Evolutionary conservation across 2,797 vertebrate genomes (phyloP).

Genomic region (Diplodus puntazzo): DNA sequence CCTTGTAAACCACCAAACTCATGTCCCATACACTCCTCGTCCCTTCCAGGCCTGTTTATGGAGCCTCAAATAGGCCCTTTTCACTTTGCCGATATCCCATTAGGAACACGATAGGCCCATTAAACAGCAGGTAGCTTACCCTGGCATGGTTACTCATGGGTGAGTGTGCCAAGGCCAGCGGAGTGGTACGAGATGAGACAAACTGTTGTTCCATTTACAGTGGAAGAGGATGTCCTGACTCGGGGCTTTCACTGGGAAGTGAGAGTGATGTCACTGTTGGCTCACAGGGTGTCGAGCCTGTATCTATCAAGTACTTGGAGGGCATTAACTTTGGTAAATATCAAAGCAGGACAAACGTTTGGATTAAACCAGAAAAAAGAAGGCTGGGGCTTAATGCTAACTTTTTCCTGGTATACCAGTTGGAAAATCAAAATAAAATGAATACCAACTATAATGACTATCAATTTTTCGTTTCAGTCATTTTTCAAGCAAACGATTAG

Average conservation of each 20-base stretch:
- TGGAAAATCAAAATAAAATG: too few relatives aligned
- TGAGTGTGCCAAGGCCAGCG: conserved; percentile 54
- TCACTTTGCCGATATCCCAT: conserved; percentile 39
- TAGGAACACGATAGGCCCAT: conserved; percentile 59
- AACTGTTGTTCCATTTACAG: conserved; percentile 56
- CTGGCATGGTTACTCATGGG: conserved; percentile 46
- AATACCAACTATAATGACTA: too few relatives aligned
- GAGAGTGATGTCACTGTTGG: conserved; percentile 63
- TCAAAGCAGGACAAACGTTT: not conserved
- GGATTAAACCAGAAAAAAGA: not conserved
- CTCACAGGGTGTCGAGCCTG: not conserved
- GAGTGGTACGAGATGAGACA: conserved; percentile 42
- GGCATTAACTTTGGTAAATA: not conserved
- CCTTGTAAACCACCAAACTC: conserved; percentile 7
- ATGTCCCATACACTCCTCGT: not conserved
- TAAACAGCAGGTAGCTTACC: conserved; percentile 50
- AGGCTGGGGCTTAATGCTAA: not conserved
- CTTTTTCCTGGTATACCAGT: too few relatives aligned
- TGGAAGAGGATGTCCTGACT: conserved; percentile 66
- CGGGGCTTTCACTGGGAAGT: conserved; percentile 65
- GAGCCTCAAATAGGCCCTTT: conserved; percentile 35
- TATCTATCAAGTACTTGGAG: not conserved
- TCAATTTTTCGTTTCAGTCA: too few relatives aligned
- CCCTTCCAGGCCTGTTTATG: conserved; percentile 31
- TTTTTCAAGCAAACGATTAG: too few relatives aligned